These are phyloP conservation scores for Corythornis cristatus DNA, from an alignment of 2,113 vertebrate genomes.

Conservation along the genomic window DNA sequence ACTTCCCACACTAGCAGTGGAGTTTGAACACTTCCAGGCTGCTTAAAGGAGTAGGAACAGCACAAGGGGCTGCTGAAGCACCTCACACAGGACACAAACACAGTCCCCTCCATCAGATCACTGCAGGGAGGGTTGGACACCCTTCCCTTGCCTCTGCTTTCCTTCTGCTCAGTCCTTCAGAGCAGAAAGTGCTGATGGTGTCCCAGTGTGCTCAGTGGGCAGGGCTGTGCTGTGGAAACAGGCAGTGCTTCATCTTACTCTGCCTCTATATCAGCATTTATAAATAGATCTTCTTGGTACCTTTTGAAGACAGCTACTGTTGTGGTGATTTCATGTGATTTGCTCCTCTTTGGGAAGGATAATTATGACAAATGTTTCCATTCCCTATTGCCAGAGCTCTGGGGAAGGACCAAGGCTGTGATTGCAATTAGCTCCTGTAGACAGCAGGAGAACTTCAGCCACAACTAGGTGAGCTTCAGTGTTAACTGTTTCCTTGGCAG, in stretches of 20 bases:
- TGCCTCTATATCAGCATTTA: slow-evolving; percentile 24
- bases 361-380: slow-evolving; percentile 63
- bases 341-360: neutral
- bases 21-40: neutral
- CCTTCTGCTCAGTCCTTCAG: neutral
- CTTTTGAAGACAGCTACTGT: neutral
- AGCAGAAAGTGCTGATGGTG: neutral
- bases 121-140: neutral
- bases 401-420: slow-evolving; percentile 10
- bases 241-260: neutral
- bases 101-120: neutral
- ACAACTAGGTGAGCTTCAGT: neutral
- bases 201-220: neutral
- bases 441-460: slow-evolving; percentile 17
- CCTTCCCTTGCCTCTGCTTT: neutral
- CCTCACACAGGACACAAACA: neutral
- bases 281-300: slow-evolving; percentile 27
- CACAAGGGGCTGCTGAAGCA: neutral
- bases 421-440: slow-evolving; percentile 43
- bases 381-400: slow-evolving; percentile 33
- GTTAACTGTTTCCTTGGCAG: slow-evolving; percentile 28
- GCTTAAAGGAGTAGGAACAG: neutral
- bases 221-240: neutral
- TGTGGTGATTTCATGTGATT: slow-evolving; percentile 52
- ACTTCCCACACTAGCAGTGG: neutral